Evolutionary conservation across 2,888 invertebrate genomes (phyloP), one percentile per base, ranked within the genome.

Genomic region (Xylocampa areola): DNA sequence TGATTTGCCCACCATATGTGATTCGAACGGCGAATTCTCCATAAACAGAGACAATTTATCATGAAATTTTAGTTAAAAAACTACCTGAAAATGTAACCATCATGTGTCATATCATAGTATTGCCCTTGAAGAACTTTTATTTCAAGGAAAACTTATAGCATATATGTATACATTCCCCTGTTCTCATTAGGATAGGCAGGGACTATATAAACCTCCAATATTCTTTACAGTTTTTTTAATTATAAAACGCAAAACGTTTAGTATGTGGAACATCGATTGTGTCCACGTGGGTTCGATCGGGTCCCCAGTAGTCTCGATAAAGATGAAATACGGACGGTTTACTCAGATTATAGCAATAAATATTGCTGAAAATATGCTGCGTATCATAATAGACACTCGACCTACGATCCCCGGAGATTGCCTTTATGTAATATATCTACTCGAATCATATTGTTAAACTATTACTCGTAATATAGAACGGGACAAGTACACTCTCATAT

Each of bases 341-440:
- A 73, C 81, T 78, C 74, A 80, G 81, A 85, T 86, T 84, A 85
- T 77, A 73, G 75, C 73, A 79, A 85, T 85, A 86, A 85, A 85
- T 86, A 85, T 79, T 74, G 73, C 71, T 75, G 81, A 81, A 85
- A 82, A 84, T 84, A 79, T 81, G 80, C 79, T 63, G 41, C 63
- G 65, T 73, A 76, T 76, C 79, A 63, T 71, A 77, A 74, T 67
- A 59, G 70, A 60, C 63, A 67, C 68, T 70, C 73, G 73, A 77
- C 66, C 72, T 68, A 30, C 54, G 59, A 70, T 76, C 72, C 70
- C 71, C 25, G 58, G 73, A 76, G 77, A 77, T 76, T 77, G 70
- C 73, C 51, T 61, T 65, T 60, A 58, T 60, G 64, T 63, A 67
- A 72, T 59, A 57, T 66, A n/a, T n/a, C n/a, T n/a, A 71, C 49